These are phyloP conservation scores for Smutsia gigantea DNA, from an alignment of 2,797 vertebrate species.

Conservation along the genomic window DNA sequence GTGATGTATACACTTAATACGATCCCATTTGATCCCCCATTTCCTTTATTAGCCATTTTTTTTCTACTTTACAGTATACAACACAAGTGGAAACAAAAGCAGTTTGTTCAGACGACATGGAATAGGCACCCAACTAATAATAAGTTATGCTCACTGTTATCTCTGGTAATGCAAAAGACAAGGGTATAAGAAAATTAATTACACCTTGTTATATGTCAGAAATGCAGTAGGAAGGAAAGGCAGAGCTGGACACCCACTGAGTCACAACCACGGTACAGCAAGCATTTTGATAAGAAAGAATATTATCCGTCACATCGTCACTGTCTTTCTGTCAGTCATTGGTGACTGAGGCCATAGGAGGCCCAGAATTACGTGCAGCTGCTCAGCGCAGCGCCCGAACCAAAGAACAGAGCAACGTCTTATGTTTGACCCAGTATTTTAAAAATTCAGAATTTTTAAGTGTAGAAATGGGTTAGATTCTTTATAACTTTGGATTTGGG, in stretches of 20 bases:
- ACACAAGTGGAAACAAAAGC: conserved; percentile 69
- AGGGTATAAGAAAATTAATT: conserved; percentile 81
- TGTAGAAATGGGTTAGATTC: background rate
- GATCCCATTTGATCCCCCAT: background rate
- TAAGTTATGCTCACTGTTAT: conserved; percentile 79
- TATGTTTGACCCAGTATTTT: conserved; percentile 48
- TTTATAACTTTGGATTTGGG: conserved; percentile 29
- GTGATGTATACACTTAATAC: background rate
- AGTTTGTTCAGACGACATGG: conserved; percentile 72
- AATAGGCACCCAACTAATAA: conserved; percentile 71
- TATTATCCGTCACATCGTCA: conserved; percentile 80
- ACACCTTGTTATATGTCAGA: conserved; percentile 83
- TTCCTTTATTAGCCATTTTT: conserved; percentile 17
- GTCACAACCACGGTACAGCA: conserved; percentile 82
- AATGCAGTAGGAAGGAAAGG: conserved; percentile 73
- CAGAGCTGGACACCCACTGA: conserved; percentile 81
- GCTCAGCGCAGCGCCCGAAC: conserved; percentile 68
- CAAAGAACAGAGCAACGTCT: conserved; percentile 55
- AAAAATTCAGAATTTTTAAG: conserved; percentile 60
- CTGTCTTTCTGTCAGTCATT: conserved; percentile 85
- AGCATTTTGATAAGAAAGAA: conserved; percentile 78
- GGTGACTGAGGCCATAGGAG: conserved; percentile 82
- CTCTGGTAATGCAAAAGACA: conserved; percentile 80
- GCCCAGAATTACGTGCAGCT: conserved; percentile 81
- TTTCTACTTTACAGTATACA: conserved; percentile 67